A percentile compares a stretch with the other conserved stretches of the same genome.
Conservation (phyloP, 2,888 invertebrate genomes). For the Phragmatobia fuliginosa region DNA sequence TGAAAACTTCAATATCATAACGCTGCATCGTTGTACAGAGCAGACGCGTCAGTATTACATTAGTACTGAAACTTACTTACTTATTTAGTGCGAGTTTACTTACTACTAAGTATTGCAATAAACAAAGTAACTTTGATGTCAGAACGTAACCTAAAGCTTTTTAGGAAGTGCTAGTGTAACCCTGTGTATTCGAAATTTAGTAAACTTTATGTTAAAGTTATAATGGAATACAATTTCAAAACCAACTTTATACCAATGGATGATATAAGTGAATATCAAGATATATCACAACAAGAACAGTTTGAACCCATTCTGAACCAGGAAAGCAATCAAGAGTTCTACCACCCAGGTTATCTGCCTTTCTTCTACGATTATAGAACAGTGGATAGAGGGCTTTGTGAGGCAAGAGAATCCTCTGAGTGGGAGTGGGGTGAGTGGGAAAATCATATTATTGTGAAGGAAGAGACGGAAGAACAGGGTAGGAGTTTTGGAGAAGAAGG, state of each 20-base stretch:
- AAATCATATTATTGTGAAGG: slow-evolving; percentile 63
- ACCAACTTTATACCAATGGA: slow-evolving; percentile 60
- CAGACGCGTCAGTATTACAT: slow-evolving; percentile 31
- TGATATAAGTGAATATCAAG: slow-evolving; percentile 42
- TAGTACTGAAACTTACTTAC: neutral
- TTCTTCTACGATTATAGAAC: slow-evolving; percentile 67
- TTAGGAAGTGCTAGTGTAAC: neutral
- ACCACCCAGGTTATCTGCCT: slow-evolving; percentile 62
- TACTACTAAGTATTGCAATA: neutral
- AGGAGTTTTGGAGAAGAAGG: slow-evolving; percentile 67
- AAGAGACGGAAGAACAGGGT: slow-evolving; percentile 59
- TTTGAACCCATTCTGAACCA: slow-evolving; percentile 36
- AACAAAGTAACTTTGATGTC: neutral
- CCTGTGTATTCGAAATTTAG: neutral
- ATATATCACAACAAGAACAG: slow-evolving; percentile 24
- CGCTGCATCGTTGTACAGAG: slow-evolving; percentile 44
- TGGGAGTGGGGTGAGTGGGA: slow-evolving; percentile 65
- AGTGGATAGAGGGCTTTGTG: slow-evolving; percentile 49
- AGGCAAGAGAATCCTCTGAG: slow-evolving; percentile 39
- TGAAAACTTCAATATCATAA: slow-evolving; percentile 44
- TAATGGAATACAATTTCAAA: slow-evolving; percentile 64
- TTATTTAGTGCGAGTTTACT: neutral
- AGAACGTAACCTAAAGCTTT: neutral
- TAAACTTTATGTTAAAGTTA: neutral
- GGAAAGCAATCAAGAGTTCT: slow-evolving; percentile 49